These are phyloP conservation scores for Zhengitettix transpicula DNA, from an alignment of 2,888 invertebrate genomes.

Conservation along the genomic window DNA sequence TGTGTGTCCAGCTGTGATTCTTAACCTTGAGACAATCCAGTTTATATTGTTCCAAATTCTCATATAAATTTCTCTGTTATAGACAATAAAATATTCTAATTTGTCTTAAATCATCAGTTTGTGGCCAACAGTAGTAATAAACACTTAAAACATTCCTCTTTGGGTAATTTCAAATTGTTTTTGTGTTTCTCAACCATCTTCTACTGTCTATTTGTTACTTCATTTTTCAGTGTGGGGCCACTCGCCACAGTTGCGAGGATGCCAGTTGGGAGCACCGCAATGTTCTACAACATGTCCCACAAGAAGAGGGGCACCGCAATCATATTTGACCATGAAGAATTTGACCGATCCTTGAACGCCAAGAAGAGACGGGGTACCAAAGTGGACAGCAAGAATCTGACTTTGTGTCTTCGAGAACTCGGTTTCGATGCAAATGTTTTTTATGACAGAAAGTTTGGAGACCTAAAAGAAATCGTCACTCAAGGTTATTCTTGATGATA, in stretches of 20 bases:
- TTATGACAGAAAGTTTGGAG: conserved; percentile 49
- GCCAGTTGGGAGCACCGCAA: conserved; percentile 41
- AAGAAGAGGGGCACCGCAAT: conserved; percentile 63
- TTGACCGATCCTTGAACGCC: conserved; percentile 34
- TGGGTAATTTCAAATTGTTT: no score
- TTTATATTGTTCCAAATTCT: no score
- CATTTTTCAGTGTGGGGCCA: no score
- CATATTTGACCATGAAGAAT: conserved; percentile 81
- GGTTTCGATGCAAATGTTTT: conserved; percentile 56
- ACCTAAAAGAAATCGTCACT: conserved; percentile 47
- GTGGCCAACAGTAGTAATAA: no score
- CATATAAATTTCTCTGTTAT: no score
- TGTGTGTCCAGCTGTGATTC: no score
- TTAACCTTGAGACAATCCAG: no score
- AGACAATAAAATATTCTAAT: no score
- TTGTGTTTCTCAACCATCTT: no score
- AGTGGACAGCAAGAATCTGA: conserved; percentile 62
- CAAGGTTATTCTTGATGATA: conserved; percentile 29
- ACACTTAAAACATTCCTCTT: no score
- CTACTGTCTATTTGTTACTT: no score
- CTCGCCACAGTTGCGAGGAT: conserved; percentile 27
- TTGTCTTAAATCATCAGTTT: no score
- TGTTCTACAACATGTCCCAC: conserved; percentile 78
- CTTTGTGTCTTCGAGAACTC: conserved; percentile 41
- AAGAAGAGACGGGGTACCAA: conserved; percentile 69